Evolutionary conservation across 92 coral and sea anemone genomes (phyloP).

Genomic region (Epizoanthus fatuus): DNA sequence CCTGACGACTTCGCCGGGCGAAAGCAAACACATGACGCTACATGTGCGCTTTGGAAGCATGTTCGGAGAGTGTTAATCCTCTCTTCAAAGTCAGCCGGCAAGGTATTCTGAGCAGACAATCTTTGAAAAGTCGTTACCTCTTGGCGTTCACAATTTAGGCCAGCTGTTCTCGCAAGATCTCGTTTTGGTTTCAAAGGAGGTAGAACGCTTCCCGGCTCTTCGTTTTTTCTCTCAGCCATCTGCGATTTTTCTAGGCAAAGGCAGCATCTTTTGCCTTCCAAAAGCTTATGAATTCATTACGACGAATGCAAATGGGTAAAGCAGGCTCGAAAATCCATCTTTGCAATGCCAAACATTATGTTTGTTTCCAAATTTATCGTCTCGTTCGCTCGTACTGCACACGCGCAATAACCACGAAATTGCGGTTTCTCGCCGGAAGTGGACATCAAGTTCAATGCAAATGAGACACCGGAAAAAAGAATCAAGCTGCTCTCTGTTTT

Average conservation of each 20-base stretch:
- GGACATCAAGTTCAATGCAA: slow-evolving; percentile 33
- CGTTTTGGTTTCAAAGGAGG: slow-evolving; percentile 7
- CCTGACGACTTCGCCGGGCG: slow-evolving; percentile 51
- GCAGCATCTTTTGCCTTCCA: slow-evolving; percentile 34
- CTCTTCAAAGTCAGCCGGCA: slow-evolving; percentile 69
- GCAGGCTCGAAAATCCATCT: slow-evolving; percentile 26
- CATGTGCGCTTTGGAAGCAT: slow-evolving; percentile 54
- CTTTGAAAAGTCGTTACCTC: slow-evolving; percentile 52
- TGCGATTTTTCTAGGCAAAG: slow-evolving; percentile 15
- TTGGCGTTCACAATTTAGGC: slow-evolving; percentile 1
- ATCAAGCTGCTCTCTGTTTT: background rate
- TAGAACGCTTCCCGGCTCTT: background rate
- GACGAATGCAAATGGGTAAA: slow-evolving; percentile 30
- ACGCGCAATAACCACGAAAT: slow-evolving; percentile 25
- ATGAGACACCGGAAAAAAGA: slow-evolving; percentile 21
- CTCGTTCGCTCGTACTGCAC: slow-evolving; percentile 9
- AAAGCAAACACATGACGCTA: slow-evolving; percentile 61
- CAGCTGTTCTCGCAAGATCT: slow-evolving; percentile 41
- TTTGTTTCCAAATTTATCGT: slow-evolving; percentile 51
- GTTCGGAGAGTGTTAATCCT: slow-evolving; percentile 64
- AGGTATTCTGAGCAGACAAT: slow-evolving; percentile 51
- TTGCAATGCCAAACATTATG: slow-evolving; percentile 25
- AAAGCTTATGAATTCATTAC: slow-evolving; percentile 33
- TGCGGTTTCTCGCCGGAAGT: slow-evolving; percentile 52
- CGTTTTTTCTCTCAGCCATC: slow-evolving; percentile 27